Evolutionary conservation across 2,888 invertebrate genomes (phyloP).

Genomic region (Hartigia nigra): DNA sequence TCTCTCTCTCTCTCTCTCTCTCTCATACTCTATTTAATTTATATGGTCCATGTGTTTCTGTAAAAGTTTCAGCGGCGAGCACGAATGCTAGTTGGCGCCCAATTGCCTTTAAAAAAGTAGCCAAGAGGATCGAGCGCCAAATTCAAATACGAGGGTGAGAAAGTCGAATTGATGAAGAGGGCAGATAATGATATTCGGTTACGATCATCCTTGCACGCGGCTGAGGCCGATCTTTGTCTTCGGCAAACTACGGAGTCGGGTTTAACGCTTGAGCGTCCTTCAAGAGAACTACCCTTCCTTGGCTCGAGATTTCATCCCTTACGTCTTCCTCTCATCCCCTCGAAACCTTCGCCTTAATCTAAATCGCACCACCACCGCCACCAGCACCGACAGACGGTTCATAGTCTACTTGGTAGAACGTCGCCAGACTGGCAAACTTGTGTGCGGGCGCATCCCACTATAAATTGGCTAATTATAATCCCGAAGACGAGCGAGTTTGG

Average conservation of each 20-base stretch:
- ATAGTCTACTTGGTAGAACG: background rate
- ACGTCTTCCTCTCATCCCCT: slow-evolving; percentile 19
- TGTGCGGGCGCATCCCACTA: slow-evolving; percentile 45
- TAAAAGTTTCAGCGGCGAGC: background rate
- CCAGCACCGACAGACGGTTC: slow-evolving; percentile 6
- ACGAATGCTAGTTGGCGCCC: background rate
- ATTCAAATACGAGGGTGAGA: slow-evolving; percentile 20
- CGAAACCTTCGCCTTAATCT: slow-evolving; percentile 43
- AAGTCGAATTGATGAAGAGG: slow-evolving; percentile 48
- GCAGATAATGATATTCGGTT: slow-evolving; percentile 61
- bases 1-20: background rate
- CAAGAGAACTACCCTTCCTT: slow-evolving; percentile 37
- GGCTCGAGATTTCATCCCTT: background rate
- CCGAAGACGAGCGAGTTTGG: slow-evolving; percentile 36
- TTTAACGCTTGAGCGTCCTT: slow-evolving; percentile 43
- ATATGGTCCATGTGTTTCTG: background rate
- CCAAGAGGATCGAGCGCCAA: background rate
- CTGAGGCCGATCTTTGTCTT: slow-evolving; percentile 51
- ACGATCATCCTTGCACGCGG: slow-evolving; percentile 49
- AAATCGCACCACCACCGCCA: slow-evolving; percentile 46
- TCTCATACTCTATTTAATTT: background rate
- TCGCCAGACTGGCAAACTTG: slow-evolving; percentile 15
- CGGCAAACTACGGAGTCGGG: slow-evolving; percentile 28
- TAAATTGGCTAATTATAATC: slow-evolving; percentile 65
- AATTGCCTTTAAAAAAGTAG: background rate